Conservation (phyloP, 2,797 vertebrate genomes). For the Taenioides sp. region DNA sequence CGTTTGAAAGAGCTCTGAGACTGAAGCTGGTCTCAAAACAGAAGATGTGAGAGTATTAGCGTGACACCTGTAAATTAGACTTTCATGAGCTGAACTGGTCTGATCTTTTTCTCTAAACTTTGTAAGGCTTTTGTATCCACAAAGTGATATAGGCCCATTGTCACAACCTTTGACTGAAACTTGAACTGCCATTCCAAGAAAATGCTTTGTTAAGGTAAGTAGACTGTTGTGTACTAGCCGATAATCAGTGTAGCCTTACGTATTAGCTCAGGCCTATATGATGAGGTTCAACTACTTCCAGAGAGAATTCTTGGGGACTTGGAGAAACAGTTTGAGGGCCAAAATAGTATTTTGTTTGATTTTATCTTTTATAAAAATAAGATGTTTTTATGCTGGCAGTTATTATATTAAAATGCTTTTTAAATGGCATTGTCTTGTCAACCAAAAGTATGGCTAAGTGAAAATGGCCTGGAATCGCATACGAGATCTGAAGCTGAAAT, state of each 20-base stretch:
- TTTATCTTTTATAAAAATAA: too few species aligned
- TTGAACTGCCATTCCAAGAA: not conserved
- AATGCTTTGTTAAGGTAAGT: not conserved
- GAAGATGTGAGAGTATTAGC: constrained; percentile 18
- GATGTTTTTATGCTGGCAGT: too few species aligned
- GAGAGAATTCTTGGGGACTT: not conserved
- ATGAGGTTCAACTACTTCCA: not conserved
- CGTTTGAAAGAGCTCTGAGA: constrained; percentile 33
- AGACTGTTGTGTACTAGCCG: too few species aligned
- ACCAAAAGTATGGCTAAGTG: too few species aligned
- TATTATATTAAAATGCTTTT: too few species aligned
- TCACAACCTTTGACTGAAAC: constrained; percentile 16
- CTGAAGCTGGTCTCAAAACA: constrained; percentile 29
- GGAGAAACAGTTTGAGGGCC: not conserved
- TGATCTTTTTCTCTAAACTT: constrained; percentile 36
- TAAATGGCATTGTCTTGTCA: too few species aligned
- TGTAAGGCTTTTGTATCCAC: constrained; percentile 2
- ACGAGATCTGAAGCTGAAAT: not conserved
- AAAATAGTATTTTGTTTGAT: too few species aligned
- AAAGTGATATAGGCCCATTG: not conserved
- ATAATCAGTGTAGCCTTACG: too few species aligned
- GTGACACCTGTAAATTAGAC: constrained; percentile 32
- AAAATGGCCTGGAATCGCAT: too few species aligned
- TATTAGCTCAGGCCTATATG: not conserved
- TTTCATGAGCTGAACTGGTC: constrained; percentile 18